A percentile compares a stretch with the other conserved stretches of the same genome.
Conservation (phyloP, 2,797 vertebrate genomes). For the Choloepus didactylus region DNA sequence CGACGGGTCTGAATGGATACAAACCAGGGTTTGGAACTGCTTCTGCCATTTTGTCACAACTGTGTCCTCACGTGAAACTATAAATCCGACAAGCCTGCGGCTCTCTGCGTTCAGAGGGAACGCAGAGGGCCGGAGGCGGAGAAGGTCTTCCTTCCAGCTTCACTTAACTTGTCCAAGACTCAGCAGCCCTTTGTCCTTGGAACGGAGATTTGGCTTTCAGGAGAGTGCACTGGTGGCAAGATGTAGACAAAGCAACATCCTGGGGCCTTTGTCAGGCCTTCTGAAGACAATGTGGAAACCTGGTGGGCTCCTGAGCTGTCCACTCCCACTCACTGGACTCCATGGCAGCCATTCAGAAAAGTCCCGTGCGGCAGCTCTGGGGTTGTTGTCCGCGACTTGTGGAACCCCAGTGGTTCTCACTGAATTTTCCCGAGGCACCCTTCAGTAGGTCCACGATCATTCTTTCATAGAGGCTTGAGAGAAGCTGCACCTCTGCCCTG, state of each 20-base stretch:
- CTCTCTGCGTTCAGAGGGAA: background rate
- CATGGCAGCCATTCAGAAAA: rapidly evolving
- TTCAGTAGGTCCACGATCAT: background rate
- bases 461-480: background rate
- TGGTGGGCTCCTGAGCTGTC: background rate
- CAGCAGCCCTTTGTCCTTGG: slow-evolving; percentile 56
- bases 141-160: slow-evolving; percentile 39
- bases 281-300: slow-evolving; percentile 25
- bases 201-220: background rate
- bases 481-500: background rate
- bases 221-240: slow-evolving; percentile 49
- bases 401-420: background rate
- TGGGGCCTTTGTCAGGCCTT: background rate
- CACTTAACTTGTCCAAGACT: background rate
- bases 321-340: background rate
- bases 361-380: background rate
- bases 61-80: slow-evolving; percentile 26
- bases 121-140: background rate
- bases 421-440: background rate
- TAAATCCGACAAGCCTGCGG: background rate
- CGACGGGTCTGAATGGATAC: background rate
- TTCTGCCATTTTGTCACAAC: background rate
- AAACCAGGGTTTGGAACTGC: background rate
- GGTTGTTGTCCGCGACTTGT: rapidly evolving
- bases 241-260: slow-evolving; percentile 63